Percentiles rank a stretch among this genome's conserved stretches.
phyloP scores from a whole-genome alignment of 2,797 vertebrate genomes.

The Channa striata region DNA sequence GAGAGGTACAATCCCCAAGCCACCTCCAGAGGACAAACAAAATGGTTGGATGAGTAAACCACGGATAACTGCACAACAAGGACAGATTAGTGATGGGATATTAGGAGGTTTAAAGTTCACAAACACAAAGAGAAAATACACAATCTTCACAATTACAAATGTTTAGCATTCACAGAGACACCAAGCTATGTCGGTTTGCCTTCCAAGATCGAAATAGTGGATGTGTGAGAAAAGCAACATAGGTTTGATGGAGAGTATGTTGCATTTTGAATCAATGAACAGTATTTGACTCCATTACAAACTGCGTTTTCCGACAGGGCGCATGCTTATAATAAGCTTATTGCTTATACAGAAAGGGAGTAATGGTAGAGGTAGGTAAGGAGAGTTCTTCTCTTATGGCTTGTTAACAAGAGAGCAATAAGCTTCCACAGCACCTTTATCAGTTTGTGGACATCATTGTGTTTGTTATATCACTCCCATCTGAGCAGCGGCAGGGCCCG shows the following conservation, averaged over 20 bases:
- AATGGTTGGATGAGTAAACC: slow-evolving; percentile 40
- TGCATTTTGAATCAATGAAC: slow-evolving; percentile 52
- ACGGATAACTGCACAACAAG: slow-evolving; percentile 17
- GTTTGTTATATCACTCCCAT: slow-evolving; percentile 45
- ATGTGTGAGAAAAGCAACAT: slow-evolving; percentile 5
- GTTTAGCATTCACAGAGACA: slow-evolving; percentile 7
- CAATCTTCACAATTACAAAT: slow-evolving; percentile 1
- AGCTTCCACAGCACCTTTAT: slow-evolving; percentile 49
- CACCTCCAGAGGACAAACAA: slow-evolving; percentile 73
- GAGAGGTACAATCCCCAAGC: slow-evolving; percentile 54
- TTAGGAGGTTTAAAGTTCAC: not conserved
- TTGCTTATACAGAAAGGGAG: slow-evolving; percentile 31
- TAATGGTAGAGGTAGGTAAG: not conserved
- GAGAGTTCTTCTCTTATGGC: not conserved
- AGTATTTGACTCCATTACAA: slow-evolving; percentile 45
- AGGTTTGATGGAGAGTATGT: slow-evolving; percentile 11
- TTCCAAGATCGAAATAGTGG: slow-evolving; percentile 2
- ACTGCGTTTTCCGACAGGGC: slow-evolving; percentile 33
- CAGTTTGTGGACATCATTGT: slow-evolving; percentile 43
- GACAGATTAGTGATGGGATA: slow-evolving; percentile 2
- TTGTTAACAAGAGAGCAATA: slow-evolving; percentile 58
- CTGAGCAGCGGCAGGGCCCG: slow-evolving; percentile 14
- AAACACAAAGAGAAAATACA: slow-evolving; percentile 3
- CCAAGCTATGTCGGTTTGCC: slow-evolving; percentile 29
- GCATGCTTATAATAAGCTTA: no score